A percentile compares a stretch with the other conserved stretches of the same genome.
These are phyloP conservation scores for Rhynchopsitta pachyrhyncha DNA, from an alignment of 2,113 vertebrate species.

Conservation along the genomic window DNA sequence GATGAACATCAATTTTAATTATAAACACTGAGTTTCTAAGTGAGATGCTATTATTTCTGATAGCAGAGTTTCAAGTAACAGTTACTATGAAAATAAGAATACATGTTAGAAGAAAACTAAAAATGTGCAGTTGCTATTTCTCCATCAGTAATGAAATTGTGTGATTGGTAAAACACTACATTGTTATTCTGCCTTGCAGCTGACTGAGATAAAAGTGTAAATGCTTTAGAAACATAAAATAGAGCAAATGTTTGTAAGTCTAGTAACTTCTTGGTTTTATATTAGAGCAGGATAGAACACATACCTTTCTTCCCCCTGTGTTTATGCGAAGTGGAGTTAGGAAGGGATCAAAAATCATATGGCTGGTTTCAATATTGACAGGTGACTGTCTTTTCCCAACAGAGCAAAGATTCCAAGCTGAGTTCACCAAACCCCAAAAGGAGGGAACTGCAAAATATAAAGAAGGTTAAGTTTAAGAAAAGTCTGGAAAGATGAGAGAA, in stretches of 20 bases:
- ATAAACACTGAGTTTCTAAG: neutral
- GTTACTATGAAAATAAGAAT: neutral
- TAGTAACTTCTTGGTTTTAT: neutral
- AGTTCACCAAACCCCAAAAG: conserved; percentile 99
- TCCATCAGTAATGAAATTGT: neutral
- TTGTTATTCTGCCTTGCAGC: neutral
- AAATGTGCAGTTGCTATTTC: neutral
- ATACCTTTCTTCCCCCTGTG: conserved; percentile 96
- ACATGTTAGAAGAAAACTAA: neutral
- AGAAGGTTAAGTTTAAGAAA: neutral
- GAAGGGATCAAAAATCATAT: conserved; percentile 99
- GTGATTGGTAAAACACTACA: neutral
- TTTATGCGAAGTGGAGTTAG: conserved; percentile 94
- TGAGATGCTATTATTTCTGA: neutral
- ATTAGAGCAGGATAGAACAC: neutral
- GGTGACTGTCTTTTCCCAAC: conserved; percentile 97
- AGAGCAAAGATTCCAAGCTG: conserved; percentile 98
- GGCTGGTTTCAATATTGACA: conserved; percentile 98
- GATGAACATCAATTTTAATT: neutral
- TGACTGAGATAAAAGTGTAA: neutral
- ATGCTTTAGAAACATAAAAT: neutral
- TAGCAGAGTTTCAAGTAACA: neutral
- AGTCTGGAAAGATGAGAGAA: neutral
- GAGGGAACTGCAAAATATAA: conserved; percentile 88
- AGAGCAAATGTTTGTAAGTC: neutral